Conservation (phyloP, 2,888 invertebrate genomes). For the Drosophila pegasa region DNA sequence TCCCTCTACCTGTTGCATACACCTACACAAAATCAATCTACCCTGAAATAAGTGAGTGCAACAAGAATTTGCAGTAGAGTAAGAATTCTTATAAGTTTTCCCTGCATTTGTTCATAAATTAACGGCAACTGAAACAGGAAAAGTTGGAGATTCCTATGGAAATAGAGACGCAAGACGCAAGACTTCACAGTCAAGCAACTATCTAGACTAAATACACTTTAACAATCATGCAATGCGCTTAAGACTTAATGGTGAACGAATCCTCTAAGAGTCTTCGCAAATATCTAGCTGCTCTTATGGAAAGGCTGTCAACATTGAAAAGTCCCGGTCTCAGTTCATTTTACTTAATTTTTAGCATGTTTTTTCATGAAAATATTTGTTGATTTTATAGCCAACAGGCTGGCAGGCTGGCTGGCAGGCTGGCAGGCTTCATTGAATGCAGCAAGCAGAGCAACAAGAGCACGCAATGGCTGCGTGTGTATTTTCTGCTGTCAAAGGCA, state of each 20-base stretch:
- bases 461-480: background rate
- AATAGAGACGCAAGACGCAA: too few species aligned
- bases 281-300: background rate
- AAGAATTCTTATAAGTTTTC: too few species aligned
- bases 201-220: background rate
- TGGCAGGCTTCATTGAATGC: conserved; percentile 22
- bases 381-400: conserved; percentile 35
- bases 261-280: background rate
- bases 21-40: too few species aligned
- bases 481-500: conserved; percentile 60
- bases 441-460: conserved; percentile 6
- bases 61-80: too few species aligned
- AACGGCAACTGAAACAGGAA: background rate
- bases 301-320: background rate
- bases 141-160: background rate
- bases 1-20: too few species aligned
- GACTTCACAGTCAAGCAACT: too few species aligned
- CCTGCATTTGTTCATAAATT: too few species aligned
- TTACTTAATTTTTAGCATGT: conserved; percentile 32
- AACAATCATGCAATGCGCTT: background rate
- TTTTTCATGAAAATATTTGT: conserved; percentile 26
- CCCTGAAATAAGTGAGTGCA: too few species aligned
- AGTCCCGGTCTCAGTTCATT: conserved; percentile 12
- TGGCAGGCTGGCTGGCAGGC: conserved; percentile 2
- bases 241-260: background rate